Evolutionary conservation across 2,113 vertebrate genomes (phyloP), one percentile per base, ranked within the genome.

Genomic region (Illadopsis cleaveri): DNA sequence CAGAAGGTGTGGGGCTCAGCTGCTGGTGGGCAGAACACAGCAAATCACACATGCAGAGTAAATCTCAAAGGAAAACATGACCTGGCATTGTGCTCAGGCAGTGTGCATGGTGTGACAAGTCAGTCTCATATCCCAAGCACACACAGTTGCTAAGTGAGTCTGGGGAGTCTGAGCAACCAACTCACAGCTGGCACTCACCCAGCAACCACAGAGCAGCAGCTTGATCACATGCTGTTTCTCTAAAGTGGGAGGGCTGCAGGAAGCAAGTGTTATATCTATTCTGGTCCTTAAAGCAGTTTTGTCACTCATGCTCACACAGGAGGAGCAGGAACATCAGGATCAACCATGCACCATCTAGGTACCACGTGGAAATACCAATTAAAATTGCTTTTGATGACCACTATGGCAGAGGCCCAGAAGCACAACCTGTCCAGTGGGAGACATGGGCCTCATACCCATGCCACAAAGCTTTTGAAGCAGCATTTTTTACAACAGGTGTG

Each of bases 141-240:
- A 40, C 42, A 25, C 1, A 4, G 86, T n/a, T 82, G 75, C 89
- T 68, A 82, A 81, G 66, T 3, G 50, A 92, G 61, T 60, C 68
- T 58, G 35, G 57, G n/a, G 81, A 76, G 57, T 37, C 79, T 88
- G 66, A 86, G 62, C 91, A 90, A 60, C 57, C 91, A 90, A 54
- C 53, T 21, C 60, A 57, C 20, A 35, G 24, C 2, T 10, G 9
- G 78, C 85, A 68, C 21, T 68, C 70, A 71, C 24, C 56, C 78
- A 92, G 44, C 66, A 82, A 68, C 33, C 10, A 12, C 3, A 3
- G 51, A 92, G 47, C 73, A 89, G 81, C 77, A 78, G 72, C 8
- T 16, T 40, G 31, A 90, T 90, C 70, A 66, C 78, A 70, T n/a
- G 57, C 1, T 81, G 51, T 75, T 92, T 35, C 38, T 35, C 42